Conservation (phyloP, 53 echinoderm and acorn worm genomes). For the Stichopus horrens region DNA sequence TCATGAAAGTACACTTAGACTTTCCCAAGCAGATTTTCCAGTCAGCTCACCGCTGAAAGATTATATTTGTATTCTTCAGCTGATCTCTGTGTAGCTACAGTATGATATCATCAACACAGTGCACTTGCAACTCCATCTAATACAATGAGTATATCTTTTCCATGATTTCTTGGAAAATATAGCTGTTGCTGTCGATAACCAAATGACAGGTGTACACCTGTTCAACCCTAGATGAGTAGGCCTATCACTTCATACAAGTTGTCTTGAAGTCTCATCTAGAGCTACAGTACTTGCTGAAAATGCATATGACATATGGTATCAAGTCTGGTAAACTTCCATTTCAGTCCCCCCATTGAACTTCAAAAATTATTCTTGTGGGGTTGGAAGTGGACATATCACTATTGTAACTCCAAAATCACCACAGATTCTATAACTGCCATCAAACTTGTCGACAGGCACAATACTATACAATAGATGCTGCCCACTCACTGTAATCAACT, state of each 20-base stretch:
- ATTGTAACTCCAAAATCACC: slow-evolving; percentile 47
- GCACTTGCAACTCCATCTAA: slow-evolving; percentile 12
- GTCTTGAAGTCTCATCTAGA: slow-evolving; percentile 31
- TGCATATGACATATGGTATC: slow-evolving; percentile 54
- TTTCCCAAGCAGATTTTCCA: too few relatives aligned
- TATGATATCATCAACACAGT: slow-evolving; percentile 43
- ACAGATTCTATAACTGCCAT: slow-evolving; percentile 51
- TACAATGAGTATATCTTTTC: slow-evolving; percentile 33
- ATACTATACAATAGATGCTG: not conserved
- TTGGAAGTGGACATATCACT: not conserved
- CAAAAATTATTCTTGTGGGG: too few relatives aligned
- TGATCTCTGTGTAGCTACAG: slow-evolving; percentile 14
- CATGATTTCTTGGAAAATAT: slow-evolving; percentile 55
- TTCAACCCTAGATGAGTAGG: slow-evolving; percentile 39
- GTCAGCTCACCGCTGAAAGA: too few relatives aligned
- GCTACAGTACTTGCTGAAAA: slow-evolving; percentile 49
- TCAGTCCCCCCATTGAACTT: slow-evolving; percentile 50
- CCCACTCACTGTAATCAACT: slow-evolving; percentile 6
- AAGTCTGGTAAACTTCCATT: slow-evolving; percentile 36
- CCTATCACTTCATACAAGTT: slow-evolving; percentile 43
- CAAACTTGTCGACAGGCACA: slow-evolving; percentile 42
- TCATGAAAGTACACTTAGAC: too few relatives aligned
- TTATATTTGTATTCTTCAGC: slow-evolving; percentile 13
- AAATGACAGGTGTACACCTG: slow-evolving; percentile 35
- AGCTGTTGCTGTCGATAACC: slow-evolving; percentile 38